phyloP scores from a whole-genome alignment of 23 tunicate species.

The Ciona savignyi region DNA sequence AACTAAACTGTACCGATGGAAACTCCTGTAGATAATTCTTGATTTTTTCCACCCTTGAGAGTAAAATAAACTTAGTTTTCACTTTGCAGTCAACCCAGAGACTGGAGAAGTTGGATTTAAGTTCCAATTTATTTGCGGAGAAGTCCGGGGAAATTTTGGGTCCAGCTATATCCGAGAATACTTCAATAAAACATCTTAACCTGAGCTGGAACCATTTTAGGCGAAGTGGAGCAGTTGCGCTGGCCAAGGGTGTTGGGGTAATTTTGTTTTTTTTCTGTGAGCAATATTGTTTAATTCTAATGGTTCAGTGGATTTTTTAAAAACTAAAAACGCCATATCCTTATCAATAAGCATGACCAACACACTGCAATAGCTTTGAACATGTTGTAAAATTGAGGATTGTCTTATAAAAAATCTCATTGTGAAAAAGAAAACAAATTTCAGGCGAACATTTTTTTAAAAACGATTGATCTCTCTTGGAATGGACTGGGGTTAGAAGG shows the following conservation, averaged over 20 bases:
- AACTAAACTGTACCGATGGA: no score
- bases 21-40: no score
- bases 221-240: constrained; percentile 55
- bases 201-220: constrained; percentile 95
- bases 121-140: constrained; percentile 78
- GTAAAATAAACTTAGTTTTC: not conserved
- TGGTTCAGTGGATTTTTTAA: no score
- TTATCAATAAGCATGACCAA: no score
- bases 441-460: constrained; percentile 82
- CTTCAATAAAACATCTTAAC: constrained; percentile 81
- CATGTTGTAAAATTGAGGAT: no score
- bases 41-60: no score
- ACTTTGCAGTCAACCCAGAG: constrained; percentile 59
- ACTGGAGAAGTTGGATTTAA: constrained; percentile 67
- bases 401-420: no score
- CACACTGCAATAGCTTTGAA: no score
- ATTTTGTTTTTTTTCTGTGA: constrained; percentile 8
- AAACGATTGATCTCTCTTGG: constrained; percentile 72
- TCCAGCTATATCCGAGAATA: constrained; percentile 88
- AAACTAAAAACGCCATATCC: no score
- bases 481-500: constrained; percentile 91
- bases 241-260: constrained; percentile 91
- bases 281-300: no score
- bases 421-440: no score
- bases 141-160: constrained; percentile 62